A percentile compares a stretch with the other conserved stretches of the same genome.
Conservation (phyloP, 2,113 vertebrate species). For the Dascyllus trimaculatus region DNA sequence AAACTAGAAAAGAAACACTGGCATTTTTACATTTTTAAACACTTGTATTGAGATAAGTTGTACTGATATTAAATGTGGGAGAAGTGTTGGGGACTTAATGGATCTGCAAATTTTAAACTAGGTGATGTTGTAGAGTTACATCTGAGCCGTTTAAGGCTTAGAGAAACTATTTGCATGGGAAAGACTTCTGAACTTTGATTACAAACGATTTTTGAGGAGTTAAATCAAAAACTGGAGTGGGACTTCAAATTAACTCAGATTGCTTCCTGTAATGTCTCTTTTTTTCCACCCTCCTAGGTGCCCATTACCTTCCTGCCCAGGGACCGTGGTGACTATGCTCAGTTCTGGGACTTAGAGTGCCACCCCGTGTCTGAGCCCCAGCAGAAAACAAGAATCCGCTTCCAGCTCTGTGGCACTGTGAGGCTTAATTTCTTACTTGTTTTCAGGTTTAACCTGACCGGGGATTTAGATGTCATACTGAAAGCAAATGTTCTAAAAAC, state of each 20-base stretch:
- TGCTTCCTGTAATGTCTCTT: background rate
- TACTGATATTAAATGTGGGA: too few relatives aligned
- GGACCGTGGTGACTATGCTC: constrained; percentile 91
- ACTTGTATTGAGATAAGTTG: too few relatives aligned
- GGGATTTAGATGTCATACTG: background rate
- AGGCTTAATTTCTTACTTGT: constrained; percentile 55
- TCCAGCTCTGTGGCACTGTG: constrained; percentile 93
- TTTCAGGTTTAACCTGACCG: too few relatives aligned
- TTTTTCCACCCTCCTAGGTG: constrained; percentile 80
- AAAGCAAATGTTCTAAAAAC: background rate
- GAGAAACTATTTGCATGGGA: too few relatives aligned
- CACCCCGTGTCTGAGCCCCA: constrained; percentile 88
- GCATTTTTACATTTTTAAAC: background rate
- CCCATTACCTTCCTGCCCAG: constrained; percentile 91
- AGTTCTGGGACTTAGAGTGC: constrained; percentile 97
- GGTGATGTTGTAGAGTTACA: too few relatives aligned
- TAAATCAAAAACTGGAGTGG: too few relatives aligned
- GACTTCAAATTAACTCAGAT: background rate
- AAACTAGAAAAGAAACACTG: background rate
- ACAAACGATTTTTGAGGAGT: too few relatives aligned
- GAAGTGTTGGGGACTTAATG: too few relatives aligned
- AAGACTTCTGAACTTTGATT: too few relatives aligned
- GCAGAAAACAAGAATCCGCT: constrained; percentile 88
- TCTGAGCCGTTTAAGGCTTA: too few relatives aligned
- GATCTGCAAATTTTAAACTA: too few relatives aligned